Conservation (phyloP, 53 echinoderm and acorn worm species). For the Actinopyga echinites region DNA sequence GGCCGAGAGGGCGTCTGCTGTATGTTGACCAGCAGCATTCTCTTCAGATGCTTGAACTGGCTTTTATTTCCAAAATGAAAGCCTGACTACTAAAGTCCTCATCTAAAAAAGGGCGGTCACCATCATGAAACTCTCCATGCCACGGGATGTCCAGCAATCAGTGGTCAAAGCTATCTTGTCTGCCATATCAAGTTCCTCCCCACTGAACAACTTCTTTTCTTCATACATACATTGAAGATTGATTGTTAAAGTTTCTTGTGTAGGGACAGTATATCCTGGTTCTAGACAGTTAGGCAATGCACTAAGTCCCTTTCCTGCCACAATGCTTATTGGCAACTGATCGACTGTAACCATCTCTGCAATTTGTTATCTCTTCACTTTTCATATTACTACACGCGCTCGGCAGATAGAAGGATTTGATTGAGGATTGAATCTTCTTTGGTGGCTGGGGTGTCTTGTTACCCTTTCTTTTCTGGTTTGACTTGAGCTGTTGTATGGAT, state of each 20-base stretch:
- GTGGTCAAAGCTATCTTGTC: conserved; percentile 26
- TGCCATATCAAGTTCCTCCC: not conserved
- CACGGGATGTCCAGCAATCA: conserved; percentile 60
- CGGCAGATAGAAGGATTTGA: not conserved
- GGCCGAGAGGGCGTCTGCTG: conserved; percentile 41
- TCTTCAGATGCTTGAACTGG: not conserved
- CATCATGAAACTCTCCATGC: conserved; percentile 55
- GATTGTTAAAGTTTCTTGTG: not conserved
- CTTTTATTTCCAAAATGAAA: conserved; percentile 47
- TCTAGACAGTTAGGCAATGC: not conserved
- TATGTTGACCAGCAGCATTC: conserved; percentile 27
- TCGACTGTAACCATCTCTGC: conserved; percentile 48
- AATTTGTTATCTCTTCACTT: not conserved
- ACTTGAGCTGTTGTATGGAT: no score
- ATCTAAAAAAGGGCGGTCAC: conserved; percentile 48
- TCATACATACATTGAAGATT: not conserved
- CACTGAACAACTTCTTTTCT: not conserved
- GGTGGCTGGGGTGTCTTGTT: no score
- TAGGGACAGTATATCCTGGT: not conserved
- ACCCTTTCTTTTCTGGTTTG: no score
- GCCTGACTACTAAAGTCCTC: conserved; percentile 3
- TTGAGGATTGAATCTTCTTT: not conserved
- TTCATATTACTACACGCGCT: not conserved
- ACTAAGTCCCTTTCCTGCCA: conserved; percentile 27
- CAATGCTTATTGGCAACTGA: conserved; percentile 34